Conservation (phyloP, 37 sponge, comb jelly and placozoan species). For the Crambe crambe region DNA sequence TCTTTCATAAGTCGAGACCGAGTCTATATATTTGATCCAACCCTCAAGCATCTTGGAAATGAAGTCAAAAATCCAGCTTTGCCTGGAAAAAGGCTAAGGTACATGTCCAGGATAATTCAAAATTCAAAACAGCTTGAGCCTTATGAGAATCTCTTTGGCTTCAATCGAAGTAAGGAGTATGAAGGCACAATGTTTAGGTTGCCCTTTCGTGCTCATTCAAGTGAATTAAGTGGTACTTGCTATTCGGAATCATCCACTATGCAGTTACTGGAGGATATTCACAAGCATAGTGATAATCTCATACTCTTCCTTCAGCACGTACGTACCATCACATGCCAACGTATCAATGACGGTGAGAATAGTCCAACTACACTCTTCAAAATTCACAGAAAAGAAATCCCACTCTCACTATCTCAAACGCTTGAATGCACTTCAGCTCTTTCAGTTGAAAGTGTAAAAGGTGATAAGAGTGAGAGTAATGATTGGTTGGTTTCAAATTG, state of each 20-base stretch:
- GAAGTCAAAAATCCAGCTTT: slow-evolving; percentile 19
- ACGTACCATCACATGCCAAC: slow-evolving; percentile 20
- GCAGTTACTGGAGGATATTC: slow-evolving; percentile 1
- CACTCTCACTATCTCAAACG: too few species aligned
- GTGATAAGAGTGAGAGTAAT: too few species aligned
- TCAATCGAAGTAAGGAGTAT: slow-evolving; percentile 13
- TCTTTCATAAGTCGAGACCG: slow-evolving; percentile 56
- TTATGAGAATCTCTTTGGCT: slow-evolving; percentile 51
- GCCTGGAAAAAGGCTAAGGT: slow-evolving; percentile 52
- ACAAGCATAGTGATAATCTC: slow-evolving; percentile 12
- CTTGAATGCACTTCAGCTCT: too few species aligned
- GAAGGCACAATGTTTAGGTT: slow-evolving; percentile 72
- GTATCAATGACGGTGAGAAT: not conserved
- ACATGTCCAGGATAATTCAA: not conserved
- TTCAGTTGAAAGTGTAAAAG: too few species aligned
- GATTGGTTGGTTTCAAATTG: too few species aligned
- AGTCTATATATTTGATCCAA: slow-evolving; percentile 68
- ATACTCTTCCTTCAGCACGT: slow-evolving; percentile 62
- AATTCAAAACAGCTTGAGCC: slow-evolving; percentile 44
- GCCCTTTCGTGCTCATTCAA: slow-evolving; percentile 53
- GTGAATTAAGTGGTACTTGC: slow-evolving; percentile 40
- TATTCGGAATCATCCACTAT: slow-evolving; percentile 18
- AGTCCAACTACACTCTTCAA: too few species aligned
- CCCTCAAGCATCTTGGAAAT: slow-evolving; percentile 18
- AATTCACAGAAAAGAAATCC: too few species aligned